Percentiles rank a stretch among this genome's conserved stretches.
These are phyloP conservation scores for Pocillopora meandrina DNA, from an alignment of 92 coral and sea anemone species.

Conservation along the genomic window DNA sequence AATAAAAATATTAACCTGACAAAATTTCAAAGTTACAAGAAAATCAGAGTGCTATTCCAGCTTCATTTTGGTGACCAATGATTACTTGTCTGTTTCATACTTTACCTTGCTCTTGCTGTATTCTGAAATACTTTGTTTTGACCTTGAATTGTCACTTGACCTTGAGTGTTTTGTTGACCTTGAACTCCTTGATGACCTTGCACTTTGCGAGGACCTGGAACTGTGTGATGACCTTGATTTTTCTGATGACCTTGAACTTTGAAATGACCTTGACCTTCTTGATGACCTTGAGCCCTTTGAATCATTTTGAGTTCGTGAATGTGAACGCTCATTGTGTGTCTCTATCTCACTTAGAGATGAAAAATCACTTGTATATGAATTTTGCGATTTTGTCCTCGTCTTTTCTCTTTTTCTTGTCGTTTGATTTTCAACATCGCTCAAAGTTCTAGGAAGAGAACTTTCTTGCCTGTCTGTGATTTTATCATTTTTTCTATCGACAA, in stretches of 20 bases:
- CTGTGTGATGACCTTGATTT: constrained; percentile 33
- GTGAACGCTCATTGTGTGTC: constrained; percentile 41
- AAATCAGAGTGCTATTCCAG: no score
- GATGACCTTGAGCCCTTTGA: constrained; percentile 35
- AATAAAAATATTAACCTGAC: background rate
- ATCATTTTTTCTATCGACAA: constrained; percentile 17
- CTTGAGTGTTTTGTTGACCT: constrained; percentile 21
- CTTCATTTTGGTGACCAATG: no score
- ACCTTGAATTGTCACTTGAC: constrained; percentile 52
- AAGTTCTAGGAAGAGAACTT: constrained; percentile 9
- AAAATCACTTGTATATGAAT: constrained; percentile 55
- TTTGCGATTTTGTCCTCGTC: constrained; percentile 8
- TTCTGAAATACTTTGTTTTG: constrained; percentile 17
- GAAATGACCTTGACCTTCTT: constrained; percentile 33
- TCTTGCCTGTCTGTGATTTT: background rate
- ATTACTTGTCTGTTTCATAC: no score
- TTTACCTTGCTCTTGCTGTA: constrained; percentile 35
- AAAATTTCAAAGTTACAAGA: background rate
- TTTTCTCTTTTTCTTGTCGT: constrained; percentile 12
- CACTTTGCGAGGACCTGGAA: constrained; percentile 55
- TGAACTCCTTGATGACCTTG: constrained; percentile 40
- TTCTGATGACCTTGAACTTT: constrained; percentile 50
- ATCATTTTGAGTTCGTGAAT: constrained; percentile 51
- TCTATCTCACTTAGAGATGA: constrained; percentile 63
- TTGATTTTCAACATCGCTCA: constrained; percentile 31